These are phyloP conservation scores for Lepidurus arcticus DNA, from an alignment of 1,140 invertebrate species.

Conservation along the genomic window DNA sequence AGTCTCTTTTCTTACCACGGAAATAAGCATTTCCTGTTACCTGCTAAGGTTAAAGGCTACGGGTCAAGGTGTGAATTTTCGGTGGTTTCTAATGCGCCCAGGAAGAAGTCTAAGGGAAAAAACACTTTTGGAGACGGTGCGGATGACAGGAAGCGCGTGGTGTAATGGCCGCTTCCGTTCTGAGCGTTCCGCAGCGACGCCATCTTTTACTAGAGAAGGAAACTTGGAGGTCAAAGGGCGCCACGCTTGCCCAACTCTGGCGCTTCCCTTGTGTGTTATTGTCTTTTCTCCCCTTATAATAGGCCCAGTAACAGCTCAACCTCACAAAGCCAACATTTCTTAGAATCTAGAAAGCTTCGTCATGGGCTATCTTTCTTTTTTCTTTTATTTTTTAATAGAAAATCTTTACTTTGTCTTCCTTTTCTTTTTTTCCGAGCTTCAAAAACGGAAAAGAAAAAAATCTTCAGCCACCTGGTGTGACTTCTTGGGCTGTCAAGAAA, in stretches of 20 bases:
- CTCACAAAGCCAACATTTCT: background rate
- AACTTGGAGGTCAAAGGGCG: conserved; percentile 8
- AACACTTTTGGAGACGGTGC: background rate
- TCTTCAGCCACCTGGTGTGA: conserved; percentile 7
- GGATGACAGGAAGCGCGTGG: conserved; percentile 20
- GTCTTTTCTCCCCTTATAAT: background rate
- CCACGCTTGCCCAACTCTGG: background rate
- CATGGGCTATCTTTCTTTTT: background rate
- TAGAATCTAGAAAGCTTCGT: background rate
- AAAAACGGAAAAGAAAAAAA: background rate
- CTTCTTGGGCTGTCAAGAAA: background rate
- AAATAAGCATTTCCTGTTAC: conserved; percentile 3
- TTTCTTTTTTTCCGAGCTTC: background rate
- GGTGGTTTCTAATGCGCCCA: background rate
- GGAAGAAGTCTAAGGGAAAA: background rate
- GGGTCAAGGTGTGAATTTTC: conserved; percentile 19
- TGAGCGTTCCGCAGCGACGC: background rate
- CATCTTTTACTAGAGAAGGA: background rate
- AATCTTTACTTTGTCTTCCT: background rate
- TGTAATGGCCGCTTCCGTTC: conserved; percentile 9
- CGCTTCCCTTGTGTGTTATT: background rate
- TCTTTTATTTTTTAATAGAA: background rate
- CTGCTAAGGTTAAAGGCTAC: background rate
- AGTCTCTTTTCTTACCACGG: conserved; percentile 3
- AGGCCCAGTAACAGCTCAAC: background rate